Base-by-base conservation (phyloP, 2,113 vertebrate species). In the Pomatostomus ruficeps region DNA sequence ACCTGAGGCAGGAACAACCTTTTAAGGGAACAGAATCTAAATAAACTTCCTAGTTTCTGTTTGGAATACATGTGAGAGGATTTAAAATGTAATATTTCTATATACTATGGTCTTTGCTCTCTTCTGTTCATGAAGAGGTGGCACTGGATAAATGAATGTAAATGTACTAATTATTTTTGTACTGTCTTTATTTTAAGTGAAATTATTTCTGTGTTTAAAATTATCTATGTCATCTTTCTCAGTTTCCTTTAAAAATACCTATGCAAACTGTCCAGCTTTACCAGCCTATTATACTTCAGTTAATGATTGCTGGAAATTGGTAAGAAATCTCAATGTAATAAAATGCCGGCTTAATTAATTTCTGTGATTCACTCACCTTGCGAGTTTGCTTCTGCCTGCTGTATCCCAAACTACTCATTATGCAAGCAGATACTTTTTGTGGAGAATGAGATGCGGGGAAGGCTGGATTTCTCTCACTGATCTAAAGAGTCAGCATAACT, bases 121-220 rank as follows among this genome's bases (percentile, higher is more conserved):
- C 82, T 93, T 55, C 67, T 67, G 17, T 73, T 97, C 51, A 82
- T 80, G 89, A 96, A 89, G 91, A 95, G 91, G 52, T 83, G 36
- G 75, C 77, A 17, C 75, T 94, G 72, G 96, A 77, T 96, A 92
- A 90, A 96, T 89, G 26, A 77, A 71, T 96, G 90, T 73, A 95
- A 80, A 96, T 95, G 89, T 92, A 78, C 93, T 92, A 88, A 91
- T 89, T 94, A 88, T 97, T 92, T 93, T 96, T 96, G 46, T 95
- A 85, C 46, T 95, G 61, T 95, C 76, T 15, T 94, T 92, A 90
- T 86, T 95, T 96, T 96, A 91, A 89, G 52, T 81, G 81, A 73
- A 23, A 38, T 73, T 78, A 26, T 89, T 92, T 88, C 38, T 67
- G 16, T 73, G 51, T 68, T 95, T 43, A 65, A 85, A 81, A 68